Evolutionary conservation across 2,113 vertebrate species (phyloP).

Genomic region (Myrmecobius fasciatus): DNA sequence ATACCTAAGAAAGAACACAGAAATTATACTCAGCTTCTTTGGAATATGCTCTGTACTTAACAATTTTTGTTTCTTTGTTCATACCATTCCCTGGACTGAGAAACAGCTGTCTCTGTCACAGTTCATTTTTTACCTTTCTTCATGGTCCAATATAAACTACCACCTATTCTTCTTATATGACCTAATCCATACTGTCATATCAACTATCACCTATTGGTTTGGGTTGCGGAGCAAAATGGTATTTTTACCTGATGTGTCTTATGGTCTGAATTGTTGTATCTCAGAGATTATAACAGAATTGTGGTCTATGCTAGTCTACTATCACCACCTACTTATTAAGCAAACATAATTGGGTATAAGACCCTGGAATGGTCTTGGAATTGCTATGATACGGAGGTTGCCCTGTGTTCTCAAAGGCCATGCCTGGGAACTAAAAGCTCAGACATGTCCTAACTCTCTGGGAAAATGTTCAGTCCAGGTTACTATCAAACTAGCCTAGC

Average conservation of each 20-base stretch:
- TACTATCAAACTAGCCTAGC: not conserved
- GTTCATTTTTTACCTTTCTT: too few relatives aligned
- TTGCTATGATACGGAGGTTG: not conserved
- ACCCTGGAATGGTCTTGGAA: not conserved
- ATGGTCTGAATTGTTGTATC: too few relatives aligned
- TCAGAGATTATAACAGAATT: too few relatives aligned
- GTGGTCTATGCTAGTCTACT: not conserved
- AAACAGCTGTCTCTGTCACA: too few relatives aligned
- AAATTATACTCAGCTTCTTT: not conserved
- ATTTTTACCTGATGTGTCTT: too few relatives aligned
- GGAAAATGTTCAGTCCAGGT: not conserved
- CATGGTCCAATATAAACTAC: too few relatives aligned
- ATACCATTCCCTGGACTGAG: not conserved
- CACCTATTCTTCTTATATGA: too few relatives aligned
- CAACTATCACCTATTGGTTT: too few relatives aligned
- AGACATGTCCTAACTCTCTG: not conserved
- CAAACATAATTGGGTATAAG: not conserved
- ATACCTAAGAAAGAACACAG: not conserved
- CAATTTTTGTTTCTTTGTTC: not conserved
- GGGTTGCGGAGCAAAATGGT: too few relatives aligned
- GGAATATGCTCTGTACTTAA: slow-evolving; percentile 3
- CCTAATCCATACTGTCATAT: too few relatives aligned
- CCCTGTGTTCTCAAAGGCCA: not conserved
- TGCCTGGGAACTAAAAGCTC: not conserved
- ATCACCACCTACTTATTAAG: not conserved